phyloP scores from a whole-genome alignment of 2,888 invertebrate species.

The Teleogryllus oceanicus region DNA sequence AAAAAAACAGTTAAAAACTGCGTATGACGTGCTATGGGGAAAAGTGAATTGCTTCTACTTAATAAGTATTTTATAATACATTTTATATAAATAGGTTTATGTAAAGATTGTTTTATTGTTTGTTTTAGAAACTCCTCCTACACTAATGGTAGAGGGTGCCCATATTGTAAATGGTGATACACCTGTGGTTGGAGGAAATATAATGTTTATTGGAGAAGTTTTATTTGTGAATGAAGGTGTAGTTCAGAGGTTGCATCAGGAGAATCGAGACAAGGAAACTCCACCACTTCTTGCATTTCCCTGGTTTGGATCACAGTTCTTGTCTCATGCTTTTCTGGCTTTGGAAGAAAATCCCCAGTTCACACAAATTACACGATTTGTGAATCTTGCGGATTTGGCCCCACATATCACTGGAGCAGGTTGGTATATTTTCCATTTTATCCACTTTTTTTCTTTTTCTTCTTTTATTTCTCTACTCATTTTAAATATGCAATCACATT shows the following conservation, averaged over 20 bases:
- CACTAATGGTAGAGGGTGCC: constrained; percentile 57
- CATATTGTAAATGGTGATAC: constrained; percentile 59
- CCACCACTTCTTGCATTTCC: constrained; percentile 62
- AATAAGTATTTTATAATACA: not conserved
- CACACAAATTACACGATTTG: constrained; percentile 57
- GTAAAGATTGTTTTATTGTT: not conserved
- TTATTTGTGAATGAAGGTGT: constrained; percentile 60
- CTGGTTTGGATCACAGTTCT: constrained; percentile 62
- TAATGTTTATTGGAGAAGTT: constrained; percentile 61
- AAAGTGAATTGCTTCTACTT: too few relatives aligned
- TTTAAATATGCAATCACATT: too few relatives aligned
- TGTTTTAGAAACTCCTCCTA: constrained; percentile 19
- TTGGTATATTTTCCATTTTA: constrained; percentile 28
- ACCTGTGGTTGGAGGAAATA: constrained; percentile 58
- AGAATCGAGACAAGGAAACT: constrained; percentile 63
- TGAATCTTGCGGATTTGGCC: constrained; percentile 61
- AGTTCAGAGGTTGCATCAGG: constrained; percentile 59
- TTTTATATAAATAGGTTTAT: constrained; percentile 18
- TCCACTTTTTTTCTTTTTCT: too few relatives aligned
- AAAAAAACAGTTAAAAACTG: too few relatives aligned
- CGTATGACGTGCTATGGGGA: too few relatives aligned
- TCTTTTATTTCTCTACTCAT: too few relatives aligned
- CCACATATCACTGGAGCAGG: constrained; percentile 58
- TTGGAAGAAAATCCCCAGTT: constrained; percentile 54
- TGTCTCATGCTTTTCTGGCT: constrained; percentile 60